phyloP scores from a whole-genome alignment of 2,797 vertebrate genomes.

The Periophthalmus magnuspinnatus region DNA sequence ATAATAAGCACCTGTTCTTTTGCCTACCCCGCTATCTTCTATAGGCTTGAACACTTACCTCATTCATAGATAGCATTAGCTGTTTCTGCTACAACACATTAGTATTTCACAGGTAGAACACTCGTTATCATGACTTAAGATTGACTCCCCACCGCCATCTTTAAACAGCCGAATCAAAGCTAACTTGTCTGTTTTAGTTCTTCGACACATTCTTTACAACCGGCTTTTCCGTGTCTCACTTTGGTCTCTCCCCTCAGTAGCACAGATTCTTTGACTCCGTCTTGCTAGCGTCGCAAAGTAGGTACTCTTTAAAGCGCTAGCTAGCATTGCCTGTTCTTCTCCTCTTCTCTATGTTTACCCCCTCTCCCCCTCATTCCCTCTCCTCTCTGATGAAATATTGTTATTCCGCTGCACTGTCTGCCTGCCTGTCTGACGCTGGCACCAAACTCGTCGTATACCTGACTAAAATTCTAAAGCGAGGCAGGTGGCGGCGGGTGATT shows the following conservation, averaged over 20 bases:
- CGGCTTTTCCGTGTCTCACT: background rate
- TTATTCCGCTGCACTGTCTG: conserved; percentile 61
- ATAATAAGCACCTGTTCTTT: background rate
- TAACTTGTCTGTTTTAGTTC: background rate
- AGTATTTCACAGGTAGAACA: background rate
- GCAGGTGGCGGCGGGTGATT: conserved; percentile 49
- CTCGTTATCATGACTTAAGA: background rate
- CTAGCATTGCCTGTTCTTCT: conserved; percentile 17
- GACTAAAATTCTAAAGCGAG: conserved; percentile 61
- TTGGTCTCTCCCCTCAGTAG: background rate
- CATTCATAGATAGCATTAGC: background rate
- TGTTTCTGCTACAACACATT: background rate
- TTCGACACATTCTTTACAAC: conserved; percentile 8
- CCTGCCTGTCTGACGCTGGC: conserved; percentile 62
- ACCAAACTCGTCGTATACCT: conserved; percentile 60
- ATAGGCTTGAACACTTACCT: background rate
- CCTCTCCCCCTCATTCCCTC: conserved; percentile 44
- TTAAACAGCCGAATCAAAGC: conserved; percentile 1
- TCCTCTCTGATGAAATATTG: conserved; percentile 63
- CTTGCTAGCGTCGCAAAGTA: conserved; percentile 3
- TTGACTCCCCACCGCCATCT: background rate
- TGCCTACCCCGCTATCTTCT: background rate
- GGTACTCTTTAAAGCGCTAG: conserved; percentile 32
- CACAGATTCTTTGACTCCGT: conserved; percentile 40
- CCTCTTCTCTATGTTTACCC: conserved; percentile 42